Conservation (phyloP, 2,888 invertebrate genomes). For the Malacosoma neustria region DNA sequence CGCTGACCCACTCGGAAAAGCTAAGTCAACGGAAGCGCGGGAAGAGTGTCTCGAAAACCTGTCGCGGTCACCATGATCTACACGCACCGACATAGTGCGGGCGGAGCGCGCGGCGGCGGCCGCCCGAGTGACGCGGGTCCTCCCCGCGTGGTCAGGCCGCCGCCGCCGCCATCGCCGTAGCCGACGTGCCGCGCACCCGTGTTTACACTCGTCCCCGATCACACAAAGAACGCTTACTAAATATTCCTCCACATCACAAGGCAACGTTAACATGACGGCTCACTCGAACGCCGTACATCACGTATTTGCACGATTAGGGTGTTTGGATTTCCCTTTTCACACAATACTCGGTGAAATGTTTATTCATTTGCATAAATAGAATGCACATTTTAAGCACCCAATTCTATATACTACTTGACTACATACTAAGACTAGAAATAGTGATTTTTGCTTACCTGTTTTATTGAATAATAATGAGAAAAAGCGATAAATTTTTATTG, state of each 20-base stretch:
- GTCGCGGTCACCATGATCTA: conserved; percentile 63
- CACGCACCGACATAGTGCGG: conserved; percentile 69
- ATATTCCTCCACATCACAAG: conserved; percentile 50
- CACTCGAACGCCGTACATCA: conserved; percentile 37
- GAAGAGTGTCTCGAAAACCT: conserved; percentile 68
- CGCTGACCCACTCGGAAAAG: conserved; percentile 54
- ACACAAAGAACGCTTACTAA: conserved; percentile 55
- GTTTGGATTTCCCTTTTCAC: conserved; percentile 42
- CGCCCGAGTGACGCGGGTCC: conserved; percentile 60
- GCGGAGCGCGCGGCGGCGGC: conserved; percentile 66
- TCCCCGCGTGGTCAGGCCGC: conserved; percentile 24
- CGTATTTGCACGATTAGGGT: conserved; percentile 51
- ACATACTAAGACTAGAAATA: too few species aligned
- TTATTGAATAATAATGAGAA: too few species aligned
- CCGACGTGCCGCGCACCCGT: conserved; percentile 42
- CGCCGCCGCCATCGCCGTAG: conserved; percentile 18
- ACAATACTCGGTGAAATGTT: conserved; percentile 37
- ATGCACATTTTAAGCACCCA: conserved; percentile 15
- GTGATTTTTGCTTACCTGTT: too few species aligned
- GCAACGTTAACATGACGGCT: conserved; percentile 39
- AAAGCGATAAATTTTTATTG: too few species aligned
- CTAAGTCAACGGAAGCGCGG: conserved; percentile 64
- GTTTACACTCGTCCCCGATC: conserved; percentile 62
- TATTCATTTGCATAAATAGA: conserved; percentile 26
- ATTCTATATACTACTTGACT: too few species aligned